phyloP scores from a whole-genome alignment of 1,140 invertebrate genomes.

The Cotesia vestalis region DNA sequence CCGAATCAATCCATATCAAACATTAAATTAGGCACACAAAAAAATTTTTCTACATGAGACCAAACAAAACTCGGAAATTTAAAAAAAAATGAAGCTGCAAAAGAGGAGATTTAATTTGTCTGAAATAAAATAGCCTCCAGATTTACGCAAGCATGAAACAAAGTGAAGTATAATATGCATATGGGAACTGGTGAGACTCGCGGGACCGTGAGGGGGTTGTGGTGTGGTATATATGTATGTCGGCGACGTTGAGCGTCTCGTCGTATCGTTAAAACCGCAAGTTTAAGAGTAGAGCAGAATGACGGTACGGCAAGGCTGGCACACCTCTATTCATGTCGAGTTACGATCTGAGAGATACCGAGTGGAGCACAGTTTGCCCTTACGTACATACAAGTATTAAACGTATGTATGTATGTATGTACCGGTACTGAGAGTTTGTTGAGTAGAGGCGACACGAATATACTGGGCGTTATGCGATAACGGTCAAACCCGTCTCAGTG shows the following conservation, averaged over 20 bases:
- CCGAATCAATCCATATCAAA: too few species aligned
- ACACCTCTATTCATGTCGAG: constrained; percentile 28
- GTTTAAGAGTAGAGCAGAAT: constrained; percentile 29
- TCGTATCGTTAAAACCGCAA: constrained; percentile 27
- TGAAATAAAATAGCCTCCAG: background rate
- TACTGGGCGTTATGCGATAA: constrained; percentile 29
- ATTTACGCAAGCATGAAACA: constrained; percentile 28
- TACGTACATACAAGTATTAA: too few species aligned
- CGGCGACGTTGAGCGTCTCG: constrained; percentile 10
- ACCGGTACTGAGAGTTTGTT: too few species aligned
- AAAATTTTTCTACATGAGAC: too few species aligned
- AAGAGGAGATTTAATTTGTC: too few species aligned
- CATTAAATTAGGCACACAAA: too few species aligned
- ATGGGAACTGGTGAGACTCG: background rate
- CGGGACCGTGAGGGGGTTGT: too few species aligned
- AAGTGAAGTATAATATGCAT: background rate
- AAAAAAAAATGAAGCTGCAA: too few species aligned
- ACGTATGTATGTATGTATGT: too few species aligned
- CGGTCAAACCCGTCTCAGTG: constrained; percentile 31
- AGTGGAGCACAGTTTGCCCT: constrained; percentile 2
- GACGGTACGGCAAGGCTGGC: constrained; percentile 3
- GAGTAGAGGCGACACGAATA: constrained; percentile 19
- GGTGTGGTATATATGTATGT: too few species aligned
- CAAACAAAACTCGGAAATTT: too few species aligned
- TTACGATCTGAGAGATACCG: constrained; percentile 28